Base-by-base conservation (phyloP, 2,888 invertebrate genomes). In the Aradus depressus region DNA sequence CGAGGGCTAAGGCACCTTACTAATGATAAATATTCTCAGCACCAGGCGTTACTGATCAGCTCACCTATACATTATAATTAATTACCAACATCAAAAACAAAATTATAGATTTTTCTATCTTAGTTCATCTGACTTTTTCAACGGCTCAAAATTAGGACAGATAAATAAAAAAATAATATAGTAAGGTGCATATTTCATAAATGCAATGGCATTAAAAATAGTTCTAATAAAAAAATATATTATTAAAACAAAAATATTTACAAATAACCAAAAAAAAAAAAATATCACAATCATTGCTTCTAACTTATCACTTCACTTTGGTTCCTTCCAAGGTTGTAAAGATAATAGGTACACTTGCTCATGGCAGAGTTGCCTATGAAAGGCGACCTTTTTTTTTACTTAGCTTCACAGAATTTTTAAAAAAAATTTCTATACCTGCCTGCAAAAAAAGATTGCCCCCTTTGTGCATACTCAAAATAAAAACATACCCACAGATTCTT, bases 391-490 rank as follows among this genome's bases (percentile, higher is more conserved):
- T 37, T 47, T 58, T 76, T 74, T n/a, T n/a, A n/a, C n/a, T n/a
- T n/a, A n/a, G n/a, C n/a, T n/a, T n/a, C n/a, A n/a, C n/a, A n/a
- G n/a, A n/a, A n/a, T n/a, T n/a, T n/a, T n/a, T n/a, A n/a, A n/a
- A n/a, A n/a, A n/a, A 88, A 65, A 88, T 87, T 72, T 87, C 87
- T 61, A 88, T 88, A 64, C 88, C 87, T 63, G 86, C 74, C 54
- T 79, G 82, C 68, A 86, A 76, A 70, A 87, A 87, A 59, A 88
- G 82, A 59, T 86, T 83, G 69, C 86, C 86, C 60, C n/a, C n/a
- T n/a, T n/a, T n/a, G n/a, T n/a, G n/a, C n/a, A n/a, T n/a, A n/a
- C n/a, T n/a, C n/a, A n/a, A n/a, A n/a, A n/a, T n/a, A n/a, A n/a
- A n/a, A n/a, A n/a, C n/a, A n/a, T n/a, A n/a, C n/a, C n/a, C n/a